Base-by-base conservation (phyloP, 2,888 invertebrate species). In the Penaeus monodon region DNA sequence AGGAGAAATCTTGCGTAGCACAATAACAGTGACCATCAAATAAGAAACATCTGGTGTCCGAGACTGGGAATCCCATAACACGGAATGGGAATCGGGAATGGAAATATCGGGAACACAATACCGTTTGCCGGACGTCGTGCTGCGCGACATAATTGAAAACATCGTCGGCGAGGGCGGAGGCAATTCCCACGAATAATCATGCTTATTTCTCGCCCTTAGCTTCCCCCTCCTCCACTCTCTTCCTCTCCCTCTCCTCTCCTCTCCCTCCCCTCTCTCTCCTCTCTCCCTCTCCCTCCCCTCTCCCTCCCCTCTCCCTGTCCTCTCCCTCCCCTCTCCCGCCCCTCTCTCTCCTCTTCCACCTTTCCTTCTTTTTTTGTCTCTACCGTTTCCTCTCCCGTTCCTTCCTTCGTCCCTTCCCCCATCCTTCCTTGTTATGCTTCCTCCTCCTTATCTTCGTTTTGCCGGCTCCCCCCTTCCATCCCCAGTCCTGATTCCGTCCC, bases 61-160 rank as follows among this genome's bases (percentile, higher is more conserved):
- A 77, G 33, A 17, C 79, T 66, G 70, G 65, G 84, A 84, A 84
- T 84, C 84, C 84, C 84, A 84, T 84, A 84, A 84, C 68, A 66
- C 33, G 78, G 78, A 84, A 84, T 84, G 84, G 84, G 84, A 84
- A 84, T 84, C 84, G 84, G 78, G 84, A 84, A 84, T 84, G 73
- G 84, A 84, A 84, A 78, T 84, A 84, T 84, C 84, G 84, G 84
- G 84, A 84, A 84, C 84, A 84, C 84, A 84, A 84, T 84, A 70
- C 84, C 78, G 33, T 57, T 57, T 57, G 68, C 65, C 57, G 78
- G 84, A 84, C 84, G 78, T 84, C 84, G 57, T 78, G 84, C 84
- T 84, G 84, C 7, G 84, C 29, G 57, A 20, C 70, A 70, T 84
- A 84, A 84, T 84, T 84, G 84, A 84, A 84, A 84, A 84, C 84